Conservation (phyloP, 1,140 invertebrate genomes). For the Micrasema minimum region DNA sequence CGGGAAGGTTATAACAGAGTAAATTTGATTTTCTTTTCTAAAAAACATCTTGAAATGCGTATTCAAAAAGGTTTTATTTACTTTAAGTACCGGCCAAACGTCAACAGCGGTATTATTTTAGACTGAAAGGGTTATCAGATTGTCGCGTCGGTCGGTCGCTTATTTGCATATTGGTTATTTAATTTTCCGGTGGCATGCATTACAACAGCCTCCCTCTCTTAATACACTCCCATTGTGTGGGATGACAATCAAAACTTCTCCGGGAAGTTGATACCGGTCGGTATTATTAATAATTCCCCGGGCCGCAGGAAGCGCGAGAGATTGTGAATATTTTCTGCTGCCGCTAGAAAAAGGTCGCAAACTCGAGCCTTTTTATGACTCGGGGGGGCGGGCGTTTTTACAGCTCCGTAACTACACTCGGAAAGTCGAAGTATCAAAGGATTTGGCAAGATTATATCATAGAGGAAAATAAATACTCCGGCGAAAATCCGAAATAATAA, state of each 20-base stretch:
- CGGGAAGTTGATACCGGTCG: conserved; percentile 45
- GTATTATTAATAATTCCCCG: conserved; percentile 38
- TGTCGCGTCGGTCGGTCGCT: background rate
- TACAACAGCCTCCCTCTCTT: conserved; percentile 28
- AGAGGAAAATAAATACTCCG: conserved; percentile 25
- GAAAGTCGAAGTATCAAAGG: conserved; percentile 30
- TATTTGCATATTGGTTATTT: conserved; percentile 54
- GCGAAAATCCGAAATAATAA: conserved; percentile 13
- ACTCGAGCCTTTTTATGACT: conserved; percentile 18
- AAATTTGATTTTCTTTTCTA: too few relatives aligned
- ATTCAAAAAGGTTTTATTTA: too few relatives aligned
- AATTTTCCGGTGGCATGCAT: conserved; percentile 53
- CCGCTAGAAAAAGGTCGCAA: conserved; percentile 25
- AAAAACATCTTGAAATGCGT: too few relatives aligned
- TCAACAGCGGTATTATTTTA: too few relatives aligned
- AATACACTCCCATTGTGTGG: conserved; percentile 39
- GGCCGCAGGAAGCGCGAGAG: conserved; percentile 25
- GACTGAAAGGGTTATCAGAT: too few relatives aligned
- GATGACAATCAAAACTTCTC: conserved; percentile 49
- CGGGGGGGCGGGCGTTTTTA: conserved; percentile 18
- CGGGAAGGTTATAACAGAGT: too few relatives aligned
- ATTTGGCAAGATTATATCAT: conserved; percentile 33
- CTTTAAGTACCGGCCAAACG: too few relatives aligned
- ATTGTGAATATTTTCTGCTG: conserved; percentile 35
- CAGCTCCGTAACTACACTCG: conserved; percentile 13